Conservation (phyloP, 1,140 invertebrate genomes). For the Nasonia longicornis region DNA sequence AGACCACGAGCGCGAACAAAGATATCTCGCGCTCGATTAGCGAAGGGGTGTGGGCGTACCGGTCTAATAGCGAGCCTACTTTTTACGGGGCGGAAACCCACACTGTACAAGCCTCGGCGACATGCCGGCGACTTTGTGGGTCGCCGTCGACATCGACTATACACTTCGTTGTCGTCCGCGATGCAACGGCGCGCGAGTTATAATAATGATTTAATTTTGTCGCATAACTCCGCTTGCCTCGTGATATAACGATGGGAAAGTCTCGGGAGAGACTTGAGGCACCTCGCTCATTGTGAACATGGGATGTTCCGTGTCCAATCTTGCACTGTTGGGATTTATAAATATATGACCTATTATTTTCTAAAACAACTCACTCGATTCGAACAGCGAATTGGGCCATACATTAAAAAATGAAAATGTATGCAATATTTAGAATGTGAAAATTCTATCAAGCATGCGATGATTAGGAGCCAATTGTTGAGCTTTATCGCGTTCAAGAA, state of each 20-base stretch:
- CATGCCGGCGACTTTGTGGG: not conserved
- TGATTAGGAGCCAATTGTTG: too few relatives aligned
- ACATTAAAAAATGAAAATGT: too few relatives aligned
- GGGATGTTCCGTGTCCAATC: not conserved
- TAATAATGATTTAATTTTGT: slow-evolving; percentile 21
- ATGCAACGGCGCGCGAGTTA: not conserved
- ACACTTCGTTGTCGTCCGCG: not conserved
- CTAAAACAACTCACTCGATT: too few relatives aligned
- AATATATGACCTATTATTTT: too few relatives aligned
- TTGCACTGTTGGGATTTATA: not conserved
- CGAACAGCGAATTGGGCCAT: too few relatives aligned
- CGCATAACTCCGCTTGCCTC: not conserved
- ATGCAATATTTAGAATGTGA: too few relatives aligned
- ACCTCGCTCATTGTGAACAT: not conserved
- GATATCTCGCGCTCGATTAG: slow-evolving; percentile 17
- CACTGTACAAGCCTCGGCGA: not conserved
- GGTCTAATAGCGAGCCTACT: slow-evolving; percentile 14
- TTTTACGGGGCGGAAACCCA: slow-evolving; percentile 19
- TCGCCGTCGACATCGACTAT: not conserved
- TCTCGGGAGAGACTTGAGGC: not conserved
- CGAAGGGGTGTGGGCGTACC: slow-evolving; percentile 22
- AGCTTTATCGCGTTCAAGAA: too few relatives aligned
- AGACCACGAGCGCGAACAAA: not conserved
- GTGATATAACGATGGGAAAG: slow-evolving; percentile 9
- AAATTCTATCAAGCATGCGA: too few relatives aligned